A percentile compares a stretch with the other conserved stretches of the same genome.
Evolutionary conservation across 1,140 invertebrate genomes (phyloP).

Genomic region (Frieseomelitta varia): DNA sequence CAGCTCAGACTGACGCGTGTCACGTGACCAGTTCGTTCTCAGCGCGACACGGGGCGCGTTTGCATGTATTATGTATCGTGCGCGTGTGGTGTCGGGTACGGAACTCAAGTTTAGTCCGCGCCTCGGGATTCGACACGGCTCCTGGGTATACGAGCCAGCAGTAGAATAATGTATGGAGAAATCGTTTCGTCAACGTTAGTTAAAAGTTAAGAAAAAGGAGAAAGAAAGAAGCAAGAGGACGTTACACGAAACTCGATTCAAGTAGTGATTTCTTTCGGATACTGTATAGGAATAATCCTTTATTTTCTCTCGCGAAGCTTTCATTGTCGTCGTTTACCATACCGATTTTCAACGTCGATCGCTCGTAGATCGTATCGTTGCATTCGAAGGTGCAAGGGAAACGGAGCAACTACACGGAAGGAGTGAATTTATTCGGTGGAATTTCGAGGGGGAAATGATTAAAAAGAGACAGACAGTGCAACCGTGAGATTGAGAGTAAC

Average conservation of each 20-base stretch:
- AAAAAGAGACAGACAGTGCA: neutral
- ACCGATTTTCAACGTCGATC: conserved; percentile 21
- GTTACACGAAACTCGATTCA: neutral
- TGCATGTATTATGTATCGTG: conserved; percentile 34
- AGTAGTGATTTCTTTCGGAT: conserved; percentile 10
- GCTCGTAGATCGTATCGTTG: conserved; percentile 37
- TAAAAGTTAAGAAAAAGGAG: neutral
- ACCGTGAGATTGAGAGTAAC: neutral
- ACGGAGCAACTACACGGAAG: conserved; percentile 24
- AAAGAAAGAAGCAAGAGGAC: neutral
- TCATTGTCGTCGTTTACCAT: conserved; percentile 24
- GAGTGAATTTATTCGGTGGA: conserved; percentile 5
- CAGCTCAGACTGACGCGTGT: neutral
- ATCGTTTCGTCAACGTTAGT: conserved; percentile 17
- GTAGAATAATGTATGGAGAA: conserved; percentile 19
- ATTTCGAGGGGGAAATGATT: neutral
- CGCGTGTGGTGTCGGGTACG: conserved; percentile 45
- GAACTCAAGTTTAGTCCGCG: conserved; percentile 57
- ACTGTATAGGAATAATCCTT: neutral
- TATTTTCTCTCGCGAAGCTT: conserved; percentile 7
- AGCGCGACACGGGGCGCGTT: conserved; percentile 40
- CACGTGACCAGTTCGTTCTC: conserved; percentile 46
- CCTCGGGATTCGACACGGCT: conserved; percentile 60
- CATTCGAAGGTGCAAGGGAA: conserved; percentile 18
- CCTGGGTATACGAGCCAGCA: conserved; percentile 36